A percentile compares a stretch with the other conserved stretches of the same genome.
Conservation (phyloP, 2,797 vertebrate genomes). For the Nothura maculosa region DNA sequence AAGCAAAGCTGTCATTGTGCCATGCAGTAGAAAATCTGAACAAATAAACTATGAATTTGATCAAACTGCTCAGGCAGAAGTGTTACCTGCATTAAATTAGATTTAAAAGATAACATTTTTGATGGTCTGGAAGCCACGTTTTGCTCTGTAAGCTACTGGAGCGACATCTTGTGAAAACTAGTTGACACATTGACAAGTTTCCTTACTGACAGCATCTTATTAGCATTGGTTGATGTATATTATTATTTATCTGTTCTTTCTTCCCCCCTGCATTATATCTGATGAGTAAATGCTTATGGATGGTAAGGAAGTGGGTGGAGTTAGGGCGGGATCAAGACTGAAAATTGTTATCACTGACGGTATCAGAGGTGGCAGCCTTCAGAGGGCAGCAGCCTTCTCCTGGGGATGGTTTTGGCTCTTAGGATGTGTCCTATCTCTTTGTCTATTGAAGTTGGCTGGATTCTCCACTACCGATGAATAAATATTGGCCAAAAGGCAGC, state of each 20-base stretch:
- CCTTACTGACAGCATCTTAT: not conserved
- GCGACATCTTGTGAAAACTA: not conserved
- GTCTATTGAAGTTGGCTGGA: not conserved
- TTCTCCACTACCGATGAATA: not conserved
- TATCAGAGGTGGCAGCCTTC: not conserved
- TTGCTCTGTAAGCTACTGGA: not conserved
- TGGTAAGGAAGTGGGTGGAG: conserved; percentile 31
- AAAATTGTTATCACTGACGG: not conserved
- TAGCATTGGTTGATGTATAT: not conserved
- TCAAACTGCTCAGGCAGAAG: not conserved
- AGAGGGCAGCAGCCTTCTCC: not conserved
- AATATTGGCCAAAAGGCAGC: not conserved
- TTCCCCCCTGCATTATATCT: not conserved
- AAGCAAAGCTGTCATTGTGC: not conserved
- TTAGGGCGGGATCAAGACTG: not conserved
- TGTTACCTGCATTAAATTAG: not conserved
- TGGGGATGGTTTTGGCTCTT: not conserved
- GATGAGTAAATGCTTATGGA: conserved; percentile 32
- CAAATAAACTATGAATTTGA: not conserved
- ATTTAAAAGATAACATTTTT: not conserved
- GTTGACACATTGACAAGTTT: not conserved
- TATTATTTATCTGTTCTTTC: not conserved
- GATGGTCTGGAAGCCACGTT: not conserved
- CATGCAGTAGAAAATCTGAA: not conserved
- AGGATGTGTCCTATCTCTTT: not conserved